Percentiles rank a stretch among this genome's conserved stretches.
Conservation (phyloP, 2,888 invertebrate species). For the Thera britannica region DNA sequence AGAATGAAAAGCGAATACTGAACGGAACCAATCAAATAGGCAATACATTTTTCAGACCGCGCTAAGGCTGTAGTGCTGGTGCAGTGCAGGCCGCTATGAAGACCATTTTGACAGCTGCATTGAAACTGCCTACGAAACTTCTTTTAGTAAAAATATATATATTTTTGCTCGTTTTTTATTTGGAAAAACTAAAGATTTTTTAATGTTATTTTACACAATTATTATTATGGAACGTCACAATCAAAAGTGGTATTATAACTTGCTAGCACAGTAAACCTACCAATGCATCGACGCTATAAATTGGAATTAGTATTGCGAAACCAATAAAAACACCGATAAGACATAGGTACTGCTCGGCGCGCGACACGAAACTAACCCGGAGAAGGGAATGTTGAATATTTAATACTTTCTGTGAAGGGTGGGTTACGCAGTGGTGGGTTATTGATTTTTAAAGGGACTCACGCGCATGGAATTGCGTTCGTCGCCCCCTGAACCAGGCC, state of each 20-base stretch:
- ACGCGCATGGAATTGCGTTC: conserved; percentile 66
- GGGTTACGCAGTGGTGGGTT: conserved; percentile 57
- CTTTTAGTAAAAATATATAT: background rate
- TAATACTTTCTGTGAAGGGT: conserved; percentile 47
- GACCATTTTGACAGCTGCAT: conserved; percentile 11
- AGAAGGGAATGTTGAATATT: conserved; percentile 18
- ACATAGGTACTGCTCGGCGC: conserved; percentile 48
- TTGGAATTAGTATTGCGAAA: conserved; percentile 74
- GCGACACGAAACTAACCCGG: conserved; percentile 52
- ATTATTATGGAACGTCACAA: background rate
- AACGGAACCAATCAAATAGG: conserved; percentile 15
- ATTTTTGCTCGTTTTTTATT: background rate
- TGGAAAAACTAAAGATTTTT: background rate
- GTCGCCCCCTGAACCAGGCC: conserved; percentile 60
- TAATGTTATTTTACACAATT: background rate
- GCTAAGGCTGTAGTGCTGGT: conserved; percentile 4
- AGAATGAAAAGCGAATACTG: conserved; percentile 13
- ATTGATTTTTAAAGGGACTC: conserved; percentile 73
- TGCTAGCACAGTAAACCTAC: conserved; percentile 59
- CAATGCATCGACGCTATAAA: conserved; percentile 75
- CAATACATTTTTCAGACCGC: conserved; percentile 16
- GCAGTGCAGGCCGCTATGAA: background rate
- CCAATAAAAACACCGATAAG: conserved; percentile 80
- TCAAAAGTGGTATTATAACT: conserved; percentile 17
- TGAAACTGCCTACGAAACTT: background rate